phyloP scores from a whole-genome alignment of 2,113 vertebrate species.

The Carollia perspicillata region DNA sequence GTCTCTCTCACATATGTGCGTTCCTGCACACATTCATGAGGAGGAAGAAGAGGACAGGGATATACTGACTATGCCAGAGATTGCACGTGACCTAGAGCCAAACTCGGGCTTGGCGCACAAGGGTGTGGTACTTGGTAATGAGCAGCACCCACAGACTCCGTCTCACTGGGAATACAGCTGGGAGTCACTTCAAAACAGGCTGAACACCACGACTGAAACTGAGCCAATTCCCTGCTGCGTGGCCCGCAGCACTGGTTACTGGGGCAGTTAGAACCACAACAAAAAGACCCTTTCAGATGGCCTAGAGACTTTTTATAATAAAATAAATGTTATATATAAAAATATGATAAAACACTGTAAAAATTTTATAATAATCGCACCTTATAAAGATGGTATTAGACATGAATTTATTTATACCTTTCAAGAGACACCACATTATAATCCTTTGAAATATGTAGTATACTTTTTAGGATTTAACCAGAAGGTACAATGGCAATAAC shows the following conservation, averaged over 20 bases:
- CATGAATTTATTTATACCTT: background rate
- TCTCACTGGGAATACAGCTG: background rate
- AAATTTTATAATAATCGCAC: background rate
- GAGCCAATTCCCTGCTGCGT: background rate
- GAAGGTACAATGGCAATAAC: background rate
- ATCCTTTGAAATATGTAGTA: background rate
- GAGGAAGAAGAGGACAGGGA: background rate
- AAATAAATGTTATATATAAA: background rate
- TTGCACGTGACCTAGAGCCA: background rate
- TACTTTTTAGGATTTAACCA: background rate
- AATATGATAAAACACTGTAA: background rate
- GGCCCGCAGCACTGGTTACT: background rate
- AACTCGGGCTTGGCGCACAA: rapidly evolving
- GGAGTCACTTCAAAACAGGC: background rate
- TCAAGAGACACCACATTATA: constrained; percentile 18
- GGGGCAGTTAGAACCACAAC: background rate
- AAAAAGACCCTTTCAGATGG: background rate
- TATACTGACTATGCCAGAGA: background rate
- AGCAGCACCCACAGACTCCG: background rate
- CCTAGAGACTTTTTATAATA: background rate
- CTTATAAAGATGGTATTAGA: background rate
- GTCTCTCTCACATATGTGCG: background rate
- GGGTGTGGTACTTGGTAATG: background rate
- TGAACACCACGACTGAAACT: background rate
- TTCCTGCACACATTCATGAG: background rate